Percentiles rank a stretch among this genome's conserved stretches.
Evolutionary conservation across 2,797 vertebrate genomes (phyloP).

Genomic region (Melopsittacus undulatus): DNA sequence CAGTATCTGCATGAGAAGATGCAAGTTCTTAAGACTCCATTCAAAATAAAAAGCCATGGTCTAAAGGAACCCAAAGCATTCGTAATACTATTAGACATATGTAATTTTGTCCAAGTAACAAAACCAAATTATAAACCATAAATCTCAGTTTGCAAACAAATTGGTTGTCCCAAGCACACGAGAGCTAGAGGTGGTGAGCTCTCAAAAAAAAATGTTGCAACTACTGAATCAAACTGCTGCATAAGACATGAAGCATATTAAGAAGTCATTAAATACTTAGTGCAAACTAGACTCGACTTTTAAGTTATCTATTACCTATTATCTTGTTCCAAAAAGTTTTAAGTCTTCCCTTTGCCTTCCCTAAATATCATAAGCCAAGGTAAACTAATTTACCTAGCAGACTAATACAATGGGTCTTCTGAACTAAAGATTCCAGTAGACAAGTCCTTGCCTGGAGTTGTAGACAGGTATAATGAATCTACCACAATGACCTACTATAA

Average conservation of each 20-base stretch:
- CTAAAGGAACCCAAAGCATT: neutral
- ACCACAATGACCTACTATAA: slow-evolving; percentile 32
- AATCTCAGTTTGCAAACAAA: neutral
- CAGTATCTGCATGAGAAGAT: neutral
- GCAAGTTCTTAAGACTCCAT: neutral
- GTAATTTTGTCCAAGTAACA: neutral
- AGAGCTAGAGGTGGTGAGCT: neutral
- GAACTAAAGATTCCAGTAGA: slow-evolving; percentile 11
- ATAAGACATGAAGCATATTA: neutral
- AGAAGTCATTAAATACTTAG: neutral
- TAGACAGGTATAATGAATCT: neutral
- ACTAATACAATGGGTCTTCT: slow-evolving; percentile 32
- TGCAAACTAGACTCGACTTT: neutral
- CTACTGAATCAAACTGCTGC: neutral
- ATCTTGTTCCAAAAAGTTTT: neutral
- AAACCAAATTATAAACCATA: neutral
- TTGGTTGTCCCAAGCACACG: neutral
- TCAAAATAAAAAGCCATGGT: neutral
- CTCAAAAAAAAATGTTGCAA: neutral
- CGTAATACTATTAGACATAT: neutral
- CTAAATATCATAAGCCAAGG: neutral
- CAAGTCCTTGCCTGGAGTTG: slow-evolving; percentile 29
- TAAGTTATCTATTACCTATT: neutral
- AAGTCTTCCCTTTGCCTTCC: neutral
- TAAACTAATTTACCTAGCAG: slow-evolving; percentile 1